Evolutionary conservation across 2,888 invertebrate genomes (phyloP).

Genomic region (Globia sparganii): DNA sequence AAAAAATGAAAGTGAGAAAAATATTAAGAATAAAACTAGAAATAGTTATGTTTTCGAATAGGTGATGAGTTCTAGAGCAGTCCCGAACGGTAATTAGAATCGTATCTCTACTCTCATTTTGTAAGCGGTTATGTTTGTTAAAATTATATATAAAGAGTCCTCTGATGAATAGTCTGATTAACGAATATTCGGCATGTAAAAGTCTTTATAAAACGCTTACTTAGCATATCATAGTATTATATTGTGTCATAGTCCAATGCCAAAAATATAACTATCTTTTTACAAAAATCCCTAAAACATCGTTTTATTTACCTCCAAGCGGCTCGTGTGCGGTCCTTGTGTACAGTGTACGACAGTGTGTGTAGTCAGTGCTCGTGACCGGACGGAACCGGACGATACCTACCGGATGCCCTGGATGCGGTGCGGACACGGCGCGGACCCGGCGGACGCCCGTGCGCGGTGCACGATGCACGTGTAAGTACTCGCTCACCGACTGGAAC

Average conservation of each 20-base stretch:
- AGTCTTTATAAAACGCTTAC: conserved; percentile 91
- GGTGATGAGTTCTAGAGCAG: conserved; percentile 86
- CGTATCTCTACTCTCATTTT: conserved; percentile 87
- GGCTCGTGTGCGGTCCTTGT: conserved; percentile 64
- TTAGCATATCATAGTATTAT: conserved; percentile 91
- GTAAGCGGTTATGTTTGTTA: conserved; percentile 90
- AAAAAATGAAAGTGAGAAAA: conserved; percentile 90
- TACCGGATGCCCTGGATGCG: conserved; percentile 54
- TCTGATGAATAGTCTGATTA: conserved; percentile 91
- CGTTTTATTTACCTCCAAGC: conserved; percentile 86
- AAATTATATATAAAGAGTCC: conserved; percentile 90
- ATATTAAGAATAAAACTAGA: conserved; percentile 89
- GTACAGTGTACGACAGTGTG: conserved; percentile 59
- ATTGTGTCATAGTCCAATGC: conserved; percentile 91
- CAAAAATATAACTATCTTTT: conserved; percentile 91
- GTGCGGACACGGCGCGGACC: conserved; percentile 37
- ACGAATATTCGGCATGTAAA: conserved; percentile 90
- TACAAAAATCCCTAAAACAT: conserved; percentile 89
- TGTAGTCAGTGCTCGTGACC: conserved; percentile 60
- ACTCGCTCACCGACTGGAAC: conserved; percentile 49
- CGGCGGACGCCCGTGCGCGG: conserved; percentile 7
- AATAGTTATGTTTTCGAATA: conserved; percentile 89
- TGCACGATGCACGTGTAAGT: conserved; percentile 53
- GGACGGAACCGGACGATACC: conserved; percentile 44
- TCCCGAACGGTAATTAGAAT: conserved; percentile 83